Evolutionary conservation across 1,140 invertebrate species (phyloP), one percentile per base, ranked within the genome.

Genomic region (Saxidomus purpurata): DNA sequence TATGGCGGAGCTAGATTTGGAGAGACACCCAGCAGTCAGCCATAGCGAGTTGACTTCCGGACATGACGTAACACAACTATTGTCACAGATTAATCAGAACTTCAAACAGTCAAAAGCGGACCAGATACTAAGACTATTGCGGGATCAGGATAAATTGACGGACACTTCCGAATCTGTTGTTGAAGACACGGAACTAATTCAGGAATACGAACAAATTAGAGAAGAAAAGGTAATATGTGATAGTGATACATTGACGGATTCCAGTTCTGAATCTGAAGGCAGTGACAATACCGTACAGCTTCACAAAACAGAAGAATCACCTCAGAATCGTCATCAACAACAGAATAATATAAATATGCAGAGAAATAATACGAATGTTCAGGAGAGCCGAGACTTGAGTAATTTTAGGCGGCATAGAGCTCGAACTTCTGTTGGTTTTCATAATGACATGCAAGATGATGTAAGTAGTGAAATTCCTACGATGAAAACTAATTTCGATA

Each of bases 361-460:
- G 22, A 47, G 71, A 31, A 38, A 17, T 74, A 76, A 55, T 17
- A 55, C 63, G 19, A 43, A 55, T 55, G 67, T 19, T 31, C 9
- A 31, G 15, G 61, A 63, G 25, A 17, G 47, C 31, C 63, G 61
- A 8, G 67, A 71, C 1, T n/a, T 67, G 0, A 40, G 67, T 9
- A 63, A 67, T 19, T 85, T 63, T 74, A 71, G 81, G 36, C 4
- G 31, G 11, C 55, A 79, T n/a, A 55, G 91, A 25, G 89, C 89
- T 69, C 59, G 82, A 71, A 92, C 91, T 28, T 90, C 91, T 38
- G 80, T 92, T 59, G 91, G 91, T 47, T 92, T 92, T 85, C 84
- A 92, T 81, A 90, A 89, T 80, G 83, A 89, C 28, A 87, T 83
- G 38, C 67, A 86, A 25, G 59, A 59, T 28, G 71, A 67, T 4